phyloP scores from a whole-genome alignment of 2,888 invertebrate genomes.

The Drosophila maculinotata region DNA sequence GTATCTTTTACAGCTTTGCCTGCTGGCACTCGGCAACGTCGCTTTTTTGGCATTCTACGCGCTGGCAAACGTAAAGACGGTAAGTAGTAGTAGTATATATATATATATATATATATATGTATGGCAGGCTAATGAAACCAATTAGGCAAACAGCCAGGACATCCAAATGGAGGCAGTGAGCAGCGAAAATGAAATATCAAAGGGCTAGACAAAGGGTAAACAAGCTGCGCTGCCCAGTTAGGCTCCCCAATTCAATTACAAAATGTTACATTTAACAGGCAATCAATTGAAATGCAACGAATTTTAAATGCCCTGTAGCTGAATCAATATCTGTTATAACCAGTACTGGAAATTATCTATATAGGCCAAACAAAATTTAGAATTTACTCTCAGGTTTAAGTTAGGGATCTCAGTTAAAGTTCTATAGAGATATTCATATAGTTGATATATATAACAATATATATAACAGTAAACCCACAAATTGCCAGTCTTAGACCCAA shows the following conservation, averaged over 20 bases:
- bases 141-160: slow-evolving; percentile 65
- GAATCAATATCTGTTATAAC: no score
- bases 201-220: slow-evolving; percentile 76
- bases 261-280: slow-evolving; percentile 36
- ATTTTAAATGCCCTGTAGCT: slow-evolving; percentile 25
- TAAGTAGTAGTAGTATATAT: slow-evolving; percentile 39
- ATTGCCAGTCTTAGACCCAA: neutral
- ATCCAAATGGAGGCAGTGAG: slow-evolving; percentile 51
- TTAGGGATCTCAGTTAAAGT: no score
- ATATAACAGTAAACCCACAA: no score
- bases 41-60: slow-evolving; percentile 71
- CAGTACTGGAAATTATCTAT: neutral
- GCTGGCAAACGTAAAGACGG: slow-evolving; percentile 64
- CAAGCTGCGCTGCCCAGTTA: slow-evolving; percentile 42
- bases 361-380: no score
- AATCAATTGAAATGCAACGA: slow-evolving; percentile 6
- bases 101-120: neutral
- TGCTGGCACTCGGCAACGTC: slow-evolving; percentile 56
- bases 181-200: slow-evolving; percentile 67
- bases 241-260: slow-evolving; percentile 69
- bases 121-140: slow-evolving; percentile 68
- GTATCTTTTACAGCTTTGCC: slow-evolving; percentile 23
- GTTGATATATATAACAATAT: no score
- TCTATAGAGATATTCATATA: no score
- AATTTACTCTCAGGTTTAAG: no score